Evolutionary conservation across 2,888 invertebrate genomes (phyloP), one percentile per base, ranked within the genome.

Genomic region (Ophonus ardosiacus): DNA sequence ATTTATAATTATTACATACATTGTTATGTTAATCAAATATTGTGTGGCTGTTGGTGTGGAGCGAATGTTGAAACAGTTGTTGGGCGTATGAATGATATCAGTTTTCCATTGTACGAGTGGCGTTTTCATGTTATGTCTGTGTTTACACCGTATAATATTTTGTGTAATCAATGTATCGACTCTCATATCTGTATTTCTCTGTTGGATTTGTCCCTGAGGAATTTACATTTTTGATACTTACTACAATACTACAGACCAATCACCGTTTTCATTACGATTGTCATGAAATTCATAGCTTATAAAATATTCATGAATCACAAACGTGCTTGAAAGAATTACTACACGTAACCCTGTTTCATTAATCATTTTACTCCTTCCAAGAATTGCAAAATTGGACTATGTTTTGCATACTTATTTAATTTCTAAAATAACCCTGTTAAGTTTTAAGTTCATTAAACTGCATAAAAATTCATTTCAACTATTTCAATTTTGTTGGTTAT

Each of bases 21-120:
- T 74, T 74, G 71, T 74, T 74, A 74, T 74, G 71, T 18, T 74
- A 74, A 74, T 74, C 31, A 68, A 68, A 68, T 68, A 68, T 68
- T 68, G 68, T 68, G 38, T 68, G 31, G 13, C 31, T 68, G 68
- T 63, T 59, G 13, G 63, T 21, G 63, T 63, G 63, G 18, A 63
- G 21, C 31, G 68, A 15, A 68, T 68, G 68, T 40, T 74, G 71
- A 74, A 74, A 74, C 18, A 74, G 38, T 74, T 18, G 17, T 74
- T 40, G 71, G 68, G 71, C 71, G 71, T 74, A 40, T 74, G 71
- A 74, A 74, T 74, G 71, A 43, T 74, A 74, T 74, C 71, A 40
- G 43, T 74, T 74, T 68, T 24, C 43, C 43, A 74, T 74, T 74
- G 71, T 74, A 43, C 40, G 71, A 74, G 51, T 74, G 71, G 43